Conservation (phyloP, 2,797 vertebrate species). For the Parauchenoglanis ngamensis region DNA sequence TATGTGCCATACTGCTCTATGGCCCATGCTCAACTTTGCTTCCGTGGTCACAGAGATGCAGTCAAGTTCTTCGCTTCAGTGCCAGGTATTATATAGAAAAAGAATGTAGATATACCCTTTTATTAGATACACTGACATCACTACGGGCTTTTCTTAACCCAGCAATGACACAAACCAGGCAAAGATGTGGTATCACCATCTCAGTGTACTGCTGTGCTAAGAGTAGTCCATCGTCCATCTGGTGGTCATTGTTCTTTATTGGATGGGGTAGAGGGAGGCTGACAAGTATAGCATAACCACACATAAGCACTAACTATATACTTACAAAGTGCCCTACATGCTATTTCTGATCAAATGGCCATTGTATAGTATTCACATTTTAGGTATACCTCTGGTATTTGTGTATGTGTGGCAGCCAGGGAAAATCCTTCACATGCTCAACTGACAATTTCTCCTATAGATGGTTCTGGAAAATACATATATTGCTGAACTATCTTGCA, state of each 20-base stretch:
- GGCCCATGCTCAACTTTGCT: constrained; percentile 97
- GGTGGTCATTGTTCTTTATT: neutral
- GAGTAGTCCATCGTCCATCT: neutral
- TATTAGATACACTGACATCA: neutral
- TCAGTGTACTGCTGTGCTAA: neutral
- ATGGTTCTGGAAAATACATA: neutral
- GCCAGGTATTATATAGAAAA: constrained; percentile 77
- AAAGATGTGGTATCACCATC: neutral
- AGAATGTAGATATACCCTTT: neutral
- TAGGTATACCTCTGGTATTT: neutral
- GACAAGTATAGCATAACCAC: neutral
- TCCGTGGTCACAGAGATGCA: constrained; percentile 93
- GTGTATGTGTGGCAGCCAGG: neutral
- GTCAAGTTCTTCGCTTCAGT: constrained; percentile 96
- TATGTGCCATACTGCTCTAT: constrained; percentile 97
- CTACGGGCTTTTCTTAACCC: neutral
- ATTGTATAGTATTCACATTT: neutral
- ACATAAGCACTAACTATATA: neutral
- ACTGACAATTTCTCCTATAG: neutral
- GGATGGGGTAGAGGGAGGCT: neutral
- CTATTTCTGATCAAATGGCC: neutral
- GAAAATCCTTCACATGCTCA: neutral
- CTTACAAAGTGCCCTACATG: neutral
- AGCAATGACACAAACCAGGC: neutral
- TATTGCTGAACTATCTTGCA: neutral